phyloP scores from a whole-genome alignment of 2,797 vertebrate species.

The Paedocypris micromegethes region DNA sequence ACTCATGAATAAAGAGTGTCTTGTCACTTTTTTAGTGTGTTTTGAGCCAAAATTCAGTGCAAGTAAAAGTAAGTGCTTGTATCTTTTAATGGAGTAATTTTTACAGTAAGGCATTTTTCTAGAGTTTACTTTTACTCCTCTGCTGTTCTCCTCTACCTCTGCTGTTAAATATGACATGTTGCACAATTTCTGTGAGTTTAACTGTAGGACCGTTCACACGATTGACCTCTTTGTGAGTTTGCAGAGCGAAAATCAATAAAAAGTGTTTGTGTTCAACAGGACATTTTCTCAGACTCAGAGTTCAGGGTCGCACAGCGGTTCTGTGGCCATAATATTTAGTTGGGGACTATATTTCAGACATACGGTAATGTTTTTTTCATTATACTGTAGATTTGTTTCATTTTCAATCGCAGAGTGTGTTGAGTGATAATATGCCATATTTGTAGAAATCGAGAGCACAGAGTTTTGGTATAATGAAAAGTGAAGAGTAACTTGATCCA shows the following conservation, averaged over 20 bases:
- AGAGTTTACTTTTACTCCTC: too few relatives aligned
- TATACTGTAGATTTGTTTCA: background rate
- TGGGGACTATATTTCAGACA: background rate
- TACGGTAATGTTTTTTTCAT: conserved; percentile 17
- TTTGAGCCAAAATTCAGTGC: too few relatives aligned
- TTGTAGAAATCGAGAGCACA: too few relatives aligned
- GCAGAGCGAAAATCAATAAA: conserved; percentile 24
- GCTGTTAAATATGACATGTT: too few relatives aligned
- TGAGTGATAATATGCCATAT: background rate
- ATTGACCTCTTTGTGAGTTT: background rate
- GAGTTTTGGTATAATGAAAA: background rate
- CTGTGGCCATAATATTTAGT: background rate
- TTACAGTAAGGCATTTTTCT: too few relatives aligned
- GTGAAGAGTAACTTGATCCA: background rate
- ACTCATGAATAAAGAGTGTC: too few relatives aligned
- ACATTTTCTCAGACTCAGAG: background rate
- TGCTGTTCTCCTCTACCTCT: too few relatives aligned
- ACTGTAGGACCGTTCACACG: background rate
- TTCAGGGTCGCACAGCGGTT: conserved; percentile 1
- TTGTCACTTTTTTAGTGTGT: too few relatives aligned
- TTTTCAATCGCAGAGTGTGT: too few relatives aligned
- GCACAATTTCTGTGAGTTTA: too few relatives aligned
- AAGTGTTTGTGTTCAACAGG: conserved; percentile 17
- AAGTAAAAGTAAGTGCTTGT: too few relatives aligned
- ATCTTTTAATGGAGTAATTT: too few relatives aligned